These are phyloP conservation scores for Drosophila bocqueti DNA, from an alignment of 1,140 invertebrate genomes.

Conservation along the genomic window DNA sequence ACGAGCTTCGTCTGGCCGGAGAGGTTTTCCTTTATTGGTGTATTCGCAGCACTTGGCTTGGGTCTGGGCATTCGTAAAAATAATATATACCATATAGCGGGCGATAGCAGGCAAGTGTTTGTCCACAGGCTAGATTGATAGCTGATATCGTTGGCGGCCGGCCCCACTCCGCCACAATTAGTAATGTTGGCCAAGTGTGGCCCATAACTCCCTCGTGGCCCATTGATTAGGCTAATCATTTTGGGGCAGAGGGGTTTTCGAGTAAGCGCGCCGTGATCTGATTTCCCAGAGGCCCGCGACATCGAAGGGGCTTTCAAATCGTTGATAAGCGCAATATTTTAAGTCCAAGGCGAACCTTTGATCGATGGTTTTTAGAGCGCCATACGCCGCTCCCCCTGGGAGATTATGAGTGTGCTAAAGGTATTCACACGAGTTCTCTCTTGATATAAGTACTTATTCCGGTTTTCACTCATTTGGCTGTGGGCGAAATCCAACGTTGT, in stretches of 20 bases:
- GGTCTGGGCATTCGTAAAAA: conserved; percentile 41
- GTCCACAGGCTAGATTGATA: conserved; percentile 58
- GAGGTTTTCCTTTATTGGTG: conserved; percentile 55
- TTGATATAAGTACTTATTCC: conserved; percentile 12
- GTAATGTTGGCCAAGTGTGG: conserved; percentile 46
- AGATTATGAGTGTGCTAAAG: conserved; percentile 23
- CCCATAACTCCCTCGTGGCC: conserved; percentile 21
- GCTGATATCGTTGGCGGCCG: conserved; percentile 28
- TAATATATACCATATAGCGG: neutral
- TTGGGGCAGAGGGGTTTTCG: conserved; percentile 19
- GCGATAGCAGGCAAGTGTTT: conserved; percentile 57
- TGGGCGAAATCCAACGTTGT: neutral
- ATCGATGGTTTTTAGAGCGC: conserved; percentile 69
- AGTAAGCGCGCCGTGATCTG: conserved; percentile 55
- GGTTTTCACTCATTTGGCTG: conserved; percentile 6
- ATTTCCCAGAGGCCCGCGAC: conserved; percentile 53
- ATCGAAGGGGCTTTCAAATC: conserved; percentile 9
- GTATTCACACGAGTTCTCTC: conserved; percentile 19
- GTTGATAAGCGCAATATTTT: conserved; percentile 25
- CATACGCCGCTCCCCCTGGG: neutral
- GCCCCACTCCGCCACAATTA: conserved; percentile 15
- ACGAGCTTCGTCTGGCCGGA: conserved; percentile 20
- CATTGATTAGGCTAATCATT: conserved; percentile 66
- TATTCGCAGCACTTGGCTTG: conserved; percentile 68
- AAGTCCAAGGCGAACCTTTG: conserved; percentile 40